Evolutionary conservation across 2,888 invertebrate genomes (phyloP).

Genomic region (Agrotis puta): DNA sequence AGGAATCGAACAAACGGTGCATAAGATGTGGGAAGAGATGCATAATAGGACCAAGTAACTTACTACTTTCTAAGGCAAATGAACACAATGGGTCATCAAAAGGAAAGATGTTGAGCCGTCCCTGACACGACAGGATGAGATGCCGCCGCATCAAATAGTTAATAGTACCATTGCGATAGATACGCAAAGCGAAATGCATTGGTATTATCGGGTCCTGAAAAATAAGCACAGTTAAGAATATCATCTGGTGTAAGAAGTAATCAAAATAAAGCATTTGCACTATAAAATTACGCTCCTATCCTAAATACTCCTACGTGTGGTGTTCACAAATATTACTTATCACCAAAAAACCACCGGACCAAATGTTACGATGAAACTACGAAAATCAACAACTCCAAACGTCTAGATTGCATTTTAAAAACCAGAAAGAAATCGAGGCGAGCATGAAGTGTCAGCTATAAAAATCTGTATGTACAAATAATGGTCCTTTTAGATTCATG

Average conservation of each 20-base stretch:
- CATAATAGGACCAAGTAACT: conserved; percentile 88
- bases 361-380: conserved; percentile 69
- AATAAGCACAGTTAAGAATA: conserved; percentile 66
- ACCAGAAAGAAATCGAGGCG: conserved; percentile 74
- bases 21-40: conserved; percentile 25
- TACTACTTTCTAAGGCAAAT: conserved; percentile 99
- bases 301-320: conserved; percentile 68
- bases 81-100: conserved; percentile 98
- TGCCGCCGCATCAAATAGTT: conserved; percentile 98
- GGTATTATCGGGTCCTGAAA: conserved; percentile 96
- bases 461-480: conserved; percentile 76
- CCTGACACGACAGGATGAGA: conserved; percentile 97
- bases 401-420: conserved; percentile 67
- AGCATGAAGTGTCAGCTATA: conserved; percentile 76
- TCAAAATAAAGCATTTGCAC: conserved; percentile 68
- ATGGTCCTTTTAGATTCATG: conserved; percentile 78
- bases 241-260: conserved; percentile 46
- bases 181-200: conserved; percentile 97
- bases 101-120: conserved; percentile 98
- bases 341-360: conserved; percentile 72
- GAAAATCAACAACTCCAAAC: conserved; percentile 66
- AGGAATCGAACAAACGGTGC: conserved; percentile 22
- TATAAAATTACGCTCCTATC: conserved; percentile 64
- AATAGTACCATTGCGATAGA: conserved; percentile 98
- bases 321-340: conserved; percentile 67